Evolutionary conservation across 1,140 invertebrate species (phyloP), one percentile per base, ranked within the genome.

Genomic region (Maconellicoccus hirsutus): DNA sequence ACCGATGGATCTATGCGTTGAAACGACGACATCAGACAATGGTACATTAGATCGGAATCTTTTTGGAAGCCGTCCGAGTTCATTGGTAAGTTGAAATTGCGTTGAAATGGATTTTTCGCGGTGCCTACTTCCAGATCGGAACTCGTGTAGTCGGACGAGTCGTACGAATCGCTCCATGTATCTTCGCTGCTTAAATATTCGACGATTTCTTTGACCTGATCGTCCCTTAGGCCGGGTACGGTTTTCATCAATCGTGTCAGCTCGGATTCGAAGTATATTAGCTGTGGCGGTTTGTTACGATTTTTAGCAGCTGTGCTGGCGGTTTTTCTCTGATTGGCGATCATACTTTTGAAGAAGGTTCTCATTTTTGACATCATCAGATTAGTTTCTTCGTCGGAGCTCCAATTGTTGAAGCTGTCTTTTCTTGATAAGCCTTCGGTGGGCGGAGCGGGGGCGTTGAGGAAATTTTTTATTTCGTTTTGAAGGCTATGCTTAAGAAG

Each of bases 331-430:
- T 79, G 86, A 73, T 78, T 78, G 12, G 77, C 88, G 0, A 93
- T 86, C 83, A 93, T 88, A 23, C 89, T 92, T 78, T 93, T 93
- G 78, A 94, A 93, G 78, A 94, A 92, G 74, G 92, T 90, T 2
- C 91, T 82, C 89, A 94, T 92, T 81, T 93, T 94, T 10, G 88
- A 91, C 92, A 95, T 94, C 92, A 95, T 94, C 8, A 94, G 79
- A 78, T 95, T 95, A 0, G 92, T 94, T 80, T 94, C 92, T 78
- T 94, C 92, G 77, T 94, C 92, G 0, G 91, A 93, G 59, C 90
- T 93, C 92, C 92, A 94, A 76, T 93, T 93, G 77, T 93, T 93
- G 79, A 94, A 94, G 76, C 90, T 93, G 78, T 94, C 92, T 78
- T 93, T 93, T 27, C 92, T 83, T 3, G 85, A 86, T 0, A 92